Percentiles rank a stretch among this genome's conserved stretches.
phyloP scores from a whole-genome alignment of 2,113 vertebrate genomes.

The Melanocharis versteri region DNA sequence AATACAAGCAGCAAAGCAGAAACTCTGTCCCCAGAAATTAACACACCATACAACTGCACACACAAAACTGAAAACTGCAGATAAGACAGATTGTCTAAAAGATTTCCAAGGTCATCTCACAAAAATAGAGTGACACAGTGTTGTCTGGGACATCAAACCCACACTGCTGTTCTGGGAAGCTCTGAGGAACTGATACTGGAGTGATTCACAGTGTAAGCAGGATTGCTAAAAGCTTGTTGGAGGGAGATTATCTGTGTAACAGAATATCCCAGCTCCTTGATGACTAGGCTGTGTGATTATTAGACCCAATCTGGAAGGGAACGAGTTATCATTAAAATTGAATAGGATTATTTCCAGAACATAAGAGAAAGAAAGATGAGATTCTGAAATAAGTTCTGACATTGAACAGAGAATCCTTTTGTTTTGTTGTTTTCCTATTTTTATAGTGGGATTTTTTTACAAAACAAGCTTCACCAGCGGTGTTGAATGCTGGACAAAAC shows the following conservation, averaged over 20 bases:
- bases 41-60: neutral
- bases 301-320: neutral
- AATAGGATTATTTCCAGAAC: neutral
- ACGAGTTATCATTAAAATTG: neutral
- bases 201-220: neutral
- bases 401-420: neutral
- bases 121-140: neutral
- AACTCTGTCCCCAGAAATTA: neutral
- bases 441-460: neutral
- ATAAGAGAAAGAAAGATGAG: neutral
- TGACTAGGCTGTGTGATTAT: neutral
- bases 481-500: neutral
- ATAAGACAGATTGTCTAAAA: neutral
- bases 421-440: neutral
- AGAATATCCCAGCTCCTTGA: neutral
- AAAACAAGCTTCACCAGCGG: neutral
- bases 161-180: neutral
- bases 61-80: neutral
- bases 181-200: constrained; percentile 26
- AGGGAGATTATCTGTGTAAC: neutral
- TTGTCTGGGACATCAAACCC: neutral
- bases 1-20: neutral
- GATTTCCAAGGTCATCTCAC: neutral
- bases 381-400: neutral
- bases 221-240: neutral